Percentiles rank a stretch among this genome's conserved stretches.
Conservation (phyloP, 2,888 invertebrate species). For the Stenoptilia bipunctidactyla region DNA sequence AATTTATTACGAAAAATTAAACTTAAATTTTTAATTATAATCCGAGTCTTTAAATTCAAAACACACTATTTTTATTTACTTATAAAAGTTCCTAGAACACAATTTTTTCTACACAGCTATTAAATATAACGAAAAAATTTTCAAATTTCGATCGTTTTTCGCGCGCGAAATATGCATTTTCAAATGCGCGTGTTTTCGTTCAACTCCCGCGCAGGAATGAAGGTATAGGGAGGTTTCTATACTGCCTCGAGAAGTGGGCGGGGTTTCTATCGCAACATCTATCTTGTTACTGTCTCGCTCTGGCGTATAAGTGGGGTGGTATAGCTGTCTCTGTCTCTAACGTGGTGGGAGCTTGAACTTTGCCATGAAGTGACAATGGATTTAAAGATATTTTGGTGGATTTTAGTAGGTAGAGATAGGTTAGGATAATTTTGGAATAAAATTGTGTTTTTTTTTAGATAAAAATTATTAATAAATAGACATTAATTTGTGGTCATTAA, state of each 20-base stretch:
- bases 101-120: no score
- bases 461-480: no score
- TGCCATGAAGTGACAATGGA: conserved; percentile 42
- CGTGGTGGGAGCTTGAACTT: conserved; percentile 62
- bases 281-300: conserved; percentile 39
- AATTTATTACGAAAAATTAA: no score
- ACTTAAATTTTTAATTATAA: no score
- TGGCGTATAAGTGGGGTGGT: conserved; percentile 11
- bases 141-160: conserved; percentile 3
- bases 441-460: no score
- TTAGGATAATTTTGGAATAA: no score
- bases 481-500: no score
- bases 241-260: conserved; percentile 44
- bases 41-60: no score
- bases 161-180: conserved; percentile 38
- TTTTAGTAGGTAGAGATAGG: no score
- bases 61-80: no score
- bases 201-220: conserved; percentile 68
- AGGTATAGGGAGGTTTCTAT: conserved; percentile 55
- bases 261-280: conserved; percentile 63
- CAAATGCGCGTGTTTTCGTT: conserved; percentile 39
- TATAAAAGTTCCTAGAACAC: no score
- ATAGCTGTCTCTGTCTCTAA: conserved; percentile 34
- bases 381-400: no score
- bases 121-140: conserved; percentile 7